Base-by-base conservation (phyloP, 2,797 vertebrate genomes). In the Sebastes oblongus region DNA sequence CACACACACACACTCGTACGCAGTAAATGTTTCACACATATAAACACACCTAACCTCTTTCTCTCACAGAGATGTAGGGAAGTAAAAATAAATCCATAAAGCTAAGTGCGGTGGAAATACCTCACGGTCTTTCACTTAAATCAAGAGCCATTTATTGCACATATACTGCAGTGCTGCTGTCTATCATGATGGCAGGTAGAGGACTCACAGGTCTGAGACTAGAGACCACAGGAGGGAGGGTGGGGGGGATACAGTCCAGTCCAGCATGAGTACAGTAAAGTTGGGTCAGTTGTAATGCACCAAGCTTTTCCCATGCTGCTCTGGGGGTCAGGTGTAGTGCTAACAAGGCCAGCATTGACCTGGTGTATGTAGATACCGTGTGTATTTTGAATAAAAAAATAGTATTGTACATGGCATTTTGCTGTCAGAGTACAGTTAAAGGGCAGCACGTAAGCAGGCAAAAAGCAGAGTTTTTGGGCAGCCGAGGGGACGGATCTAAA, bases 401-500 rank as follows among this genome's bases (percentile, higher is more conserved):
- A 22, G 59, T 59, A 61, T 67, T 54, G 24, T 70, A 65, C 34
- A 29, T 81, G 58, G 4, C 25, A 18, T 75, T 83, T 76, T 55
- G 29, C 58, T 74, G 79, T 83, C 68, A 77, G 62, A 24, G 30
- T 24, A 14, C 69, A 72, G 75, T 77, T 68, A 32, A 85, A 76
- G 70, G 50, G 60, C 46, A 18, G 39, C 3, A 6, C 27, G 20
- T 30, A 30, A 56, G 64, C 50, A 75, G 54, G 22, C 13, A 6
- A 24, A 55, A 54, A 64, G 32, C 36, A 27, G 58, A 62, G 29
- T 27, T 71, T 83, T 72, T n/a, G 61, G 58, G 60, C 65, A 77
- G 72, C 54, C 8, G 7, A 42, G 46, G n/a, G n/a, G 74, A 82
- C 66, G 56, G 13, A 77, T 80, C 80, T 70, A 84, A 88, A 82